Conservation (phyloP, 1,140 invertebrate species). For the Drosophila novamexicana region DNA sequence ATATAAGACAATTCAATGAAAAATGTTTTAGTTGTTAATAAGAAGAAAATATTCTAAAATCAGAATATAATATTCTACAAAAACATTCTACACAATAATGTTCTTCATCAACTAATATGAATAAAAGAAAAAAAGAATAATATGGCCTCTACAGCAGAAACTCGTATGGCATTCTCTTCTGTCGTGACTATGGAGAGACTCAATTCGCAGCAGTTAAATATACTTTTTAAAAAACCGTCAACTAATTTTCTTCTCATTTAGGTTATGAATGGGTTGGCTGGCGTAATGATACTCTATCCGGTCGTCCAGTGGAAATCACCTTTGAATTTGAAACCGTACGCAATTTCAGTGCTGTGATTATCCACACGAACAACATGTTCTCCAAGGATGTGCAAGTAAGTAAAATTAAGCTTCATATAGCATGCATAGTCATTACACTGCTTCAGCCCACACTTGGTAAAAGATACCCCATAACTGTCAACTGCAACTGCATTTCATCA, state of each 20-base stretch:
- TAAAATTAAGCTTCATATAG: not conserved
- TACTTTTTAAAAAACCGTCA: too few relatives aligned
- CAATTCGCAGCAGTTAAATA: too few relatives aligned
- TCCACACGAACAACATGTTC: conserved; percentile 91
- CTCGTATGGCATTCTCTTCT: too few relatives aligned
- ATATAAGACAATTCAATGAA: too few relatives aligned
- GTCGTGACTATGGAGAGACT: too few relatives aligned
- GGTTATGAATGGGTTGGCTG: conserved; percentile 96
- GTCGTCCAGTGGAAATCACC: conserved; percentile 88
- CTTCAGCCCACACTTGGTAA: conserved; percentile 3
- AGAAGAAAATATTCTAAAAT: not conserved
- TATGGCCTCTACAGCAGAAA: too few relatives aligned
- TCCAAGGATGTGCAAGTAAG: conserved; percentile 88
- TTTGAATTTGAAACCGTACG: conserved; percentile 92
- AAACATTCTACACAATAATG: too few relatives aligned
- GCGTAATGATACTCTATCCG: conserved; percentile 88
- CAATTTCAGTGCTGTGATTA: conserved; percentile 90
- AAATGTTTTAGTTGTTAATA: not conserved
- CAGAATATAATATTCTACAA: too few relatives aligned
- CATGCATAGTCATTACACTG: not conserved
- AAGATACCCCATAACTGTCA: conserved; percentile 9
- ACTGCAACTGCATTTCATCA: conserved; percentile 43
- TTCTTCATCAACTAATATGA: too few relatives aligned
- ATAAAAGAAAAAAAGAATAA: too few relatives aligned
- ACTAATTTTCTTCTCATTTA: conserved; percentile 66